Evolutionary conservation across 2,888 invertebrate species (phyloP).

Genomic region (Rhodophaea formosa): DNA sequence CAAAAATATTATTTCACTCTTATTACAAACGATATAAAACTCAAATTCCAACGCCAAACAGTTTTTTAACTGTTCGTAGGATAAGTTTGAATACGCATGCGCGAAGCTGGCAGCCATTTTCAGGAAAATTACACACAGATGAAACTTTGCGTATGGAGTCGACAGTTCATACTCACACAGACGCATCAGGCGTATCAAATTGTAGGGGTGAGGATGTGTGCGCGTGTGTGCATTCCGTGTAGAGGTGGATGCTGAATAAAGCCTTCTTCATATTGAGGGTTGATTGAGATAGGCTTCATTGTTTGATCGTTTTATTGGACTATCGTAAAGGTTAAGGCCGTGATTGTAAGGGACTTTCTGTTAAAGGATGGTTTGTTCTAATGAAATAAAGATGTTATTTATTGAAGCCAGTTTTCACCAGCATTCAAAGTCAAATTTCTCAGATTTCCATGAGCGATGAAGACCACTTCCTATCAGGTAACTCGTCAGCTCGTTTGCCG

Average conservation of each 20-base stretch:
- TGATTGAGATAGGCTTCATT: slow-evolving; percentile 39
- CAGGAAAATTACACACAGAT: slow-evolving; percentile 56
- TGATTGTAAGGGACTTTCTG: background rate
- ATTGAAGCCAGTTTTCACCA: no score
- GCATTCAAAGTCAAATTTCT: no score
- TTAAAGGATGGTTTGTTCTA: no score
- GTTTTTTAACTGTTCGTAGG: background rate
- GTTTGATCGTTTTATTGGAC: slow-evolving; percentile 31
- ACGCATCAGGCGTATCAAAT: slow-evolving; percentile 46
- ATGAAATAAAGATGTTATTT: no score
- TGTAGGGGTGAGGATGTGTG: slow-evolving; percentile 38
- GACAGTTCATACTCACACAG: slow-evolving; percentile 36
- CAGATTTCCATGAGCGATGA: no score
- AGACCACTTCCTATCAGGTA: no score
- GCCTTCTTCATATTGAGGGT: slow-evolving; percentile 46
- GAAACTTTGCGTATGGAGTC: slow-evolving; percentile 19
- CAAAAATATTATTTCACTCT: slow-evolving; percentile 16
- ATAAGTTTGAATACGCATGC: slow-evolving; percentile 5
- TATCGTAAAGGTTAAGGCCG: slow-evolving; percentile 25
- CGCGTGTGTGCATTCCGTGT: slow-evolving; percentile 40
- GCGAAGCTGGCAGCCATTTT: slow-evolving; percentile 67
- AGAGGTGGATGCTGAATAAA: slow-evolving; percentile 66
- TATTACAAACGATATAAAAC: slow-evolving; percentile 23
- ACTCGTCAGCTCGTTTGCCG: no score
- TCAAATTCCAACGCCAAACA: slow-evolving; percentile 23